phyloP scores from a whole-genome alignment of 2,113 vertebrate genomes.

The Gymnogyps californianus region DNA sequence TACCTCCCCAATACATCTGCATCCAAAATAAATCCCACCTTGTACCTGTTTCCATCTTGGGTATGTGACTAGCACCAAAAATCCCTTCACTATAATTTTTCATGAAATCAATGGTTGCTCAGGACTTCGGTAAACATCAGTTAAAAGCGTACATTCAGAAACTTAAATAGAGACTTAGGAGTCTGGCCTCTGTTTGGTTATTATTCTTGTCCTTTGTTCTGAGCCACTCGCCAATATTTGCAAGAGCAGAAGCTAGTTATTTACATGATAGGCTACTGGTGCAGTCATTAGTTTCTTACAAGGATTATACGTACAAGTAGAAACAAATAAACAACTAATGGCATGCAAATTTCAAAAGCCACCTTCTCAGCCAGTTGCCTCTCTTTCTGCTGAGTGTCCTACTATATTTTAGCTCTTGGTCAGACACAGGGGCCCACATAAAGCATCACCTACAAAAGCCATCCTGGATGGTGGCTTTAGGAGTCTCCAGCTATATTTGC shows the following conservation, averaged over 20 bases:
- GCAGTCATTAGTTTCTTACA: not conserved
- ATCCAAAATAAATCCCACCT: not conserved
- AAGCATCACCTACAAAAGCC: not conserved
- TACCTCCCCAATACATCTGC: not conserved
- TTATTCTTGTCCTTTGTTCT: not conserved
- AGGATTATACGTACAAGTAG: not conserved
- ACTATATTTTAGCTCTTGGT: not conserved
- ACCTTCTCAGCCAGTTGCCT: not conserved
- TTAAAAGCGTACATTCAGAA: not conserved
- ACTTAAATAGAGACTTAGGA: not conserved
- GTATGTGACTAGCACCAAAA: not conserved
- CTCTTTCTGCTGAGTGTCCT: not conserved
- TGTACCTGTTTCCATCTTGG: not conserved
- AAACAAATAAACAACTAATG: not conserved
- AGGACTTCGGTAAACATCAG: not conserved
- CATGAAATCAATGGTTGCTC: not conserved
- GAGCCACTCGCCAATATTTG: not conserved
- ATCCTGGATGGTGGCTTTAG: not conserved
- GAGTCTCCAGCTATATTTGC: not conserved
- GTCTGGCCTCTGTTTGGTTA: not conserved
- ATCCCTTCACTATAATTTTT: not conserved
- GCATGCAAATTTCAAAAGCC: not conserved
- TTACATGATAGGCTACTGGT: not conserved
- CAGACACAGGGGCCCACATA: not conserved
- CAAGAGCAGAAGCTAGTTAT: not conserved